These are phyloP conservation scores for Cantharis rufa DNA, from an alignment of 2,888 invertebrate species.

Conservation along the genomic window DNA sequence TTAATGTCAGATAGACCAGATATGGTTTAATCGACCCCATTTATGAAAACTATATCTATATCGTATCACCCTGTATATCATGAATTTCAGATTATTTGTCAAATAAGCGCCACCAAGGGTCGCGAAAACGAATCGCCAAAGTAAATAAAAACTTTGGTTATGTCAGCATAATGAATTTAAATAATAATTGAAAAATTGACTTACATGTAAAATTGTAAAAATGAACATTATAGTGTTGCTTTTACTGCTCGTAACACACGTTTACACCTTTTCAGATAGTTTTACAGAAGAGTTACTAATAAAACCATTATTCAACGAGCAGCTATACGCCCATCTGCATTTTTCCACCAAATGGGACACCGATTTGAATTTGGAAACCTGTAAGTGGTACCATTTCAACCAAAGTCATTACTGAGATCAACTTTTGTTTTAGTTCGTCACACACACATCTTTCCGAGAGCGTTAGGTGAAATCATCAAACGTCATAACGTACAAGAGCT, in stretches of 20 bases:
- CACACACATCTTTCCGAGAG: constrained; percentile 84
- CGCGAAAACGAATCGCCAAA: not conserved
- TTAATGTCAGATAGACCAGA: too few relatives aligned
- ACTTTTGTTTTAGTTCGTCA: constrained; percentile 67
- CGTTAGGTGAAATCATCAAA: constrained; percentile 84
- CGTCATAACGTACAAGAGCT: constrained; percentile 86
- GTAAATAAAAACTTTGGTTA: not conserved
- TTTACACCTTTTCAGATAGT: constrained; percentile 12
- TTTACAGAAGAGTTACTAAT: constrained; percentile 89
- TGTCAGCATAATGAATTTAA: not conserved
- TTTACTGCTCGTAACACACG: not conserved
- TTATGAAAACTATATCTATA: too few relatives aligned
- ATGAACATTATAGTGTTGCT: not conserved
- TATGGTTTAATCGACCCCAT: too few relatives aligned
- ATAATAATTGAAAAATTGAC: not conserved
- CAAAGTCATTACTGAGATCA: not conserved
- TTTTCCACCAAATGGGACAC: constrained; percentile 81
- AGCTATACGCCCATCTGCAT: constrained; percentile 89
- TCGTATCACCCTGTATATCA: not conserved
- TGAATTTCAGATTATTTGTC: not conserved
- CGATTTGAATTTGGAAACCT: constrained; percentile 59
- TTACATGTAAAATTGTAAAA: not conserved
- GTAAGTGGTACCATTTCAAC: constrained; percentile 58
- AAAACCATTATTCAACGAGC: constrained; percentile 80
- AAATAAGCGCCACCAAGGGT: not conserved